Conservation (phyloP, 30 jellyfish, hydroid and myxozoan species). For the Sanderia malayensis region DNA sequence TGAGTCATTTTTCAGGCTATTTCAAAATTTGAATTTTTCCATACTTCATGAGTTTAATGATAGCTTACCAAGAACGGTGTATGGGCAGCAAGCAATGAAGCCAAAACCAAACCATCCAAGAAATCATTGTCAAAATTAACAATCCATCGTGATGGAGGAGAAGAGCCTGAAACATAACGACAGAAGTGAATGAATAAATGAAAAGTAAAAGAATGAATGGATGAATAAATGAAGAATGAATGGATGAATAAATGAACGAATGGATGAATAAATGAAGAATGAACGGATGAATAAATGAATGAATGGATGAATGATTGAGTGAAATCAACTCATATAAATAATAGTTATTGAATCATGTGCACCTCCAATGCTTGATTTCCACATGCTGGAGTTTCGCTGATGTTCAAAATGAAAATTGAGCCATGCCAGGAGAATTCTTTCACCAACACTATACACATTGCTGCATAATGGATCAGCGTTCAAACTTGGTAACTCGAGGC, state of each 20-base stretch:
- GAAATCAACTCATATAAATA: too few relatives aligned
- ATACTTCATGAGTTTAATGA: too few relatives aligned
- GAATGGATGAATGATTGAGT: too few relatives aligned
- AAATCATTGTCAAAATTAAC: constrained; percentile 93
- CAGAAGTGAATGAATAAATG: too few relatives aligned
- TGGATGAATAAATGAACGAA: too few relatives aligned
- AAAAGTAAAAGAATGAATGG: too few relatives aligned
- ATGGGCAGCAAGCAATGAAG: constrained; percentile 87
- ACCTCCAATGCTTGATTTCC: constrained; percentile 64
- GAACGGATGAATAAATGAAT: too few relatives aligned
- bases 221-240: too few relatives aligned
- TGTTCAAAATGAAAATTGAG: constrained; percentile 77
- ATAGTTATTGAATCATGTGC: too few relatives aligned
- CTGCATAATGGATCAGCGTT: constrained; percentile 92
- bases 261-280: too few relatives aligned
- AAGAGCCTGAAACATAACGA: constrained; percentile 31
- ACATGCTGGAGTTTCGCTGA: constrained; percentile 56
- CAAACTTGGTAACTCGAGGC: constrained; percentile 54
- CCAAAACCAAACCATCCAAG: constrained; percentile 93
- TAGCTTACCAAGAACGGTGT: constrained; percentile 84
- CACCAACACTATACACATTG: constrained; percentile 79
- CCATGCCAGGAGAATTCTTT: constrained; percentile 80
- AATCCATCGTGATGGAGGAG: constrained; percentile 94
- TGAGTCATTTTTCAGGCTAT: too few relatives aligned
- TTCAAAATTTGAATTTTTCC: too few relatives aligned